Base-by-base conservation (phyloP, 2,797 vertebrate genomes). In the Lemur catta region DNA sequence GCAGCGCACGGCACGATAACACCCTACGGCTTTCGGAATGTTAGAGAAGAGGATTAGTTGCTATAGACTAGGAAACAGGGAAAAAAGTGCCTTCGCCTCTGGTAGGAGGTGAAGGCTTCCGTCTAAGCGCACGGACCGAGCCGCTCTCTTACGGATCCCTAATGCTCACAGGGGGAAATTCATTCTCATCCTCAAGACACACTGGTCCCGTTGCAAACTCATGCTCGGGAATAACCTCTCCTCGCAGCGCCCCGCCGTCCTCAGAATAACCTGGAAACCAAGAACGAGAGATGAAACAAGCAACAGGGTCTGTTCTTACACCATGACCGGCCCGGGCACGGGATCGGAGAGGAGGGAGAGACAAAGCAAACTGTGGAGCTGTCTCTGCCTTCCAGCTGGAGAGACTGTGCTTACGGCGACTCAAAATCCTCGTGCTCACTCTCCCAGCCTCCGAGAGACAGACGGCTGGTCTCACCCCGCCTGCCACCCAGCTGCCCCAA, bases 81-180 rank as follows among this genome's bases (percentile, higher is more conserved):
- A 6, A 13, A 63, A 11, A 14, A 63, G 78, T 0, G 63, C 18
- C 88, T 38, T 24, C 0, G 10, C 91, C 96, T 43, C 78, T 2
- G 2, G 2, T 2, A 1, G 1, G 7, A 63, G 94, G 92, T 28
- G 65, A 90, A 90, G 94, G 85, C 67, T 95, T 91, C 97, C 96
- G 97, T 94, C 96, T 95, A 10, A 94, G 97, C 95, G 38, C 3
- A 87, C 95, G 90, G 98, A 55, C 82, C 30, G 94, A 61, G 96
- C n/a, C 80, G 95, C 93, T 78, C 97, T 89, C 96, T 99, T 99
- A 99, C 94, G 99, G 99, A 96, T 98, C 98, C 98, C 98, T 98
- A 98, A 98, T 99, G 99, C 99, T 99, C 98, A 99, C 99, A 93
- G 99, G 99, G 97, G 99, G 99, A 65, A 99, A 99, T 96, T 99